Percentiles rank a stretch among this genome's conserved stretches.
Evolutionary conservation across 2,113 vertebrate genomes (phyloP).

Genomic region (Pterocles burchelli): DNA sequence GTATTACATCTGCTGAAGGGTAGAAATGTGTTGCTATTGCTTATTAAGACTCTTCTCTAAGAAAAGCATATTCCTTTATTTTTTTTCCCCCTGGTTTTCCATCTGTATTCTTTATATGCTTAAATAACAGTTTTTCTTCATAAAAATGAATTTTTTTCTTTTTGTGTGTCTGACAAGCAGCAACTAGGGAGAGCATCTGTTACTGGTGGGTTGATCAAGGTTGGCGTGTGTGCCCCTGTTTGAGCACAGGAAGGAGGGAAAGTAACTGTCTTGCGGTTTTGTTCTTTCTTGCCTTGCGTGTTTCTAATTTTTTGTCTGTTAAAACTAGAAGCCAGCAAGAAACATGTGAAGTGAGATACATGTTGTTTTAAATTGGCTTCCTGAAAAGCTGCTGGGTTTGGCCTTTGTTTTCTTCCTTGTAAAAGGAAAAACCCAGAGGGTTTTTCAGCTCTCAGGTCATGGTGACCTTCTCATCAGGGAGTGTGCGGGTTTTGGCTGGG

Average conservation of each 20-base stretch:
- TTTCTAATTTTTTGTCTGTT: background rate
- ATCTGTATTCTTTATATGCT: background rate
- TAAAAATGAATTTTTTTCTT: background rate
- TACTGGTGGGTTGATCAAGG: background rate
- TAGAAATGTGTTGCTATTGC: background rate
- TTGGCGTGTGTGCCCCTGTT: rapidly evolving
- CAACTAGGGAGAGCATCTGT: background rate
- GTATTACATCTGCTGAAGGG: background rate
- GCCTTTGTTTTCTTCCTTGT: background rate
- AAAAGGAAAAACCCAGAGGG: background rate
- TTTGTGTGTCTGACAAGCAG: background rate
- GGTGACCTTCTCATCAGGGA: background rate
- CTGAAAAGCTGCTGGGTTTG: background rate
- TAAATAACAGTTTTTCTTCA: background rate
- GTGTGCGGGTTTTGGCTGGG: background rate
- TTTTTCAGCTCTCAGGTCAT: background rate
- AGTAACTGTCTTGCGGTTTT: background rate
- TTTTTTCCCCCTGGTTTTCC: background rate
- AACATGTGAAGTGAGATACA: background rate
- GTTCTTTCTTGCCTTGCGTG: background rate
- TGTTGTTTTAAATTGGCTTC: background rate
- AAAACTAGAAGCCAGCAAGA: background rate
- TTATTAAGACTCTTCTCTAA: background rate
- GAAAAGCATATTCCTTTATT: background rate
- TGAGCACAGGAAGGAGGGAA: background rate